These are phyloP conservation scores for Ennomos fuscantarius DNA, from an alignment of 2,888 invertebrate species.

Conservation along the genomic window DNA sequence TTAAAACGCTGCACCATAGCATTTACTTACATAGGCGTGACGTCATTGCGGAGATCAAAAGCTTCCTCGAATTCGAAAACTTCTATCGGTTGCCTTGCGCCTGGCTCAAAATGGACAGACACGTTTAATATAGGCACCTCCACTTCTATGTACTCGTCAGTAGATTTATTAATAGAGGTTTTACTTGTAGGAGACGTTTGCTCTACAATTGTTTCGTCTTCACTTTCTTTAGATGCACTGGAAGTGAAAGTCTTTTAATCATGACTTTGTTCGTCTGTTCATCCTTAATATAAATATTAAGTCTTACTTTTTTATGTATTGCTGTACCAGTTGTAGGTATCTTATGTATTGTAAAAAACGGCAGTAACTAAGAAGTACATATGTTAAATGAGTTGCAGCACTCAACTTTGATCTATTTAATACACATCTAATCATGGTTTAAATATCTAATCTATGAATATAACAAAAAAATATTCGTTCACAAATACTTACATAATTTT, in stretches of 20 bases:
- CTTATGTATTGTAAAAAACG: too few species aligned
- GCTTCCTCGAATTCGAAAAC: conserved; percentile 47
- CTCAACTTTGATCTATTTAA: too few species aligned
- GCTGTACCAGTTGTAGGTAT: too few species aligned
- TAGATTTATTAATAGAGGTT: conserved; percentile 8
- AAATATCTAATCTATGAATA: too few species aligned
- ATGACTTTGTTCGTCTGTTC: too few species aligned
- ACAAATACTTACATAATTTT: too few species aligned
- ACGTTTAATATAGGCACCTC: conserved; percentile 71
- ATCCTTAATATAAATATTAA: too few species aligned
- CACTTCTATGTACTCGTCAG: conserved; percentile 47
- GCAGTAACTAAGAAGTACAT: too few species aligned
- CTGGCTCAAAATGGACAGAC: conserved; percentile 51
- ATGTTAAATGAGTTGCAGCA: too few species aligned
- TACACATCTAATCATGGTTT: too few species aligned
- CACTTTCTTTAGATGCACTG: conserved; percentile 12
- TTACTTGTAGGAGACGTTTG: conserved; percentile 11
- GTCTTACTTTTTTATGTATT: too few species aligned
- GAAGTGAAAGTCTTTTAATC: background rate
- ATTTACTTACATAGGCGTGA: conserved; percentile 67
- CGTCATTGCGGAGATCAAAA: conserved; percentile 62
- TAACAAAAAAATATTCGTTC: too few species aligned
- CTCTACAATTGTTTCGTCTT: conserved; percentile 20
- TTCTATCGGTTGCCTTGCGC: conserved; percentile 15
- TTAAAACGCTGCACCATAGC: background rate